Percentiles rank a stretch among this genome's conserved stretches.
phyloP scores from a whole-genome alignment of 1,140 invertebrate genomes.

The honey bee (Apis mellifera) region DNA sequence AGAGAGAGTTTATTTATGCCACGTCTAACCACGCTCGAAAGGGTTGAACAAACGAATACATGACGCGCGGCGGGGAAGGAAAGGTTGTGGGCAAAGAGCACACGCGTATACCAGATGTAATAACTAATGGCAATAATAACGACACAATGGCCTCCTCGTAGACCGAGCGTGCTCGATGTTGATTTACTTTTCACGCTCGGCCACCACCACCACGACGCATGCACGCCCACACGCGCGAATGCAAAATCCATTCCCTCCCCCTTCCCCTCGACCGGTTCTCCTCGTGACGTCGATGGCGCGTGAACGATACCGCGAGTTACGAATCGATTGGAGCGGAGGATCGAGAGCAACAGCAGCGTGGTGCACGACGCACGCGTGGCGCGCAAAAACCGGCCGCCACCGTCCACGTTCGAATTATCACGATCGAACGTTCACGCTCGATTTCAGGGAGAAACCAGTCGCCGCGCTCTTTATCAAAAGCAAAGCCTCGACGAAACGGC shows the following conservation, averaged over 20 bases:
- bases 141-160: slow-evolving; percentile 22
- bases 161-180: slow-evolving; percentile 40
- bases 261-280: no score
- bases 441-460: neutral
- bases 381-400: neutral
- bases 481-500: neutral
- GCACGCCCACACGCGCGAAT: slow-evolving; percentile 35
- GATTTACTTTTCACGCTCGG: slow-evolving; percentile 60
- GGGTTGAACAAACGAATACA: slow-evolving; percentile 5
- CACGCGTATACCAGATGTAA: neutral
- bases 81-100: neutral
- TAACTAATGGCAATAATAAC: slow-evolving; percentile 39
- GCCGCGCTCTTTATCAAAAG: slow-evolving; percentile 1
- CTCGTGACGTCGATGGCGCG: slow-evolving; percentile 23
- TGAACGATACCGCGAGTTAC: slow-evolving; percentile 20
- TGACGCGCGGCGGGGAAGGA: slow-evolving; percentile 13
- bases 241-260: neutral
- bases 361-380: neutral
- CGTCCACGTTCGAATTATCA: neutral
- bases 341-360: neutral
- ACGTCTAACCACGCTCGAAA: neutral
- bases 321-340: neutral
- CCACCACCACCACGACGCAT: neutral
- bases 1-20: no score
- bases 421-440: slow-evolving; percentile 9